Evolutionary conservation across 2,113 vertebrate species (phyloP), one percentile per base, ranked within the genome.

Genomic region (Coryphaenoides rupestris): DNA sequence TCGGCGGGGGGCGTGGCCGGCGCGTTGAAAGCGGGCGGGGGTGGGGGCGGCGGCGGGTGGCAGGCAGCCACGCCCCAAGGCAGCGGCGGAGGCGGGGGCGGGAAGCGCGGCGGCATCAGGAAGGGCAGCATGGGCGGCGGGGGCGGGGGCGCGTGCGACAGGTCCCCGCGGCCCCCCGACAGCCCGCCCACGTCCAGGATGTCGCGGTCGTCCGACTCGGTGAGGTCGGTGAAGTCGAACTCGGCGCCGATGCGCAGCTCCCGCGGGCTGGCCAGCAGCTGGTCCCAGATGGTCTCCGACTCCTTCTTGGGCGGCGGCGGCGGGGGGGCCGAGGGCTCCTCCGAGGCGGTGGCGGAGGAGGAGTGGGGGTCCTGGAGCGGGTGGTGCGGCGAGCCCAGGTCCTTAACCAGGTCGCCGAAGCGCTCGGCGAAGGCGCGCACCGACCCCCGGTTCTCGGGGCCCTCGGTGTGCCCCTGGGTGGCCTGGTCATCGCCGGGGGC

Each of bases 241-340:
- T 99, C 96, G 71, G 98, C 96, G 71, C 95, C 92, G 78, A 98
- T 98, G 87, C 92, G 93, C 63, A 99, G 93, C 86, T 97, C 94
- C 65, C 93, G 90, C 0, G 96, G 95, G 79, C 91, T 95, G 75
- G 94, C 93, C 91, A 99, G 91, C 65, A 99, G 93, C 88, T 98
- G 95, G 89, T 99, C 96, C 96, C 96, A 98, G 81, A 99, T 98
- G 2, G 94, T 93, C 77, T 99, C 96, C 0, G 94, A 96, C 74
- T 99, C 96, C 17, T 94, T 91, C 64, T 90, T 91, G 45, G 86
- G 84, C 0, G 80, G 65, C 5, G 80, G 65, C 3, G 55, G 49
- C 1, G 87, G 80, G 0, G 82, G 71, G 0, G 74, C 70, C 2
- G 75, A 74, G 1, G 71, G 55, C 52, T 74, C 69, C 28, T 75